A percentile compares a stretch with the other conserved stretches of the same genome.
phyloP scores from a whole-genome alignment of 2,797 vertebrate species.

The Pelodytes ibericus region DNA sequence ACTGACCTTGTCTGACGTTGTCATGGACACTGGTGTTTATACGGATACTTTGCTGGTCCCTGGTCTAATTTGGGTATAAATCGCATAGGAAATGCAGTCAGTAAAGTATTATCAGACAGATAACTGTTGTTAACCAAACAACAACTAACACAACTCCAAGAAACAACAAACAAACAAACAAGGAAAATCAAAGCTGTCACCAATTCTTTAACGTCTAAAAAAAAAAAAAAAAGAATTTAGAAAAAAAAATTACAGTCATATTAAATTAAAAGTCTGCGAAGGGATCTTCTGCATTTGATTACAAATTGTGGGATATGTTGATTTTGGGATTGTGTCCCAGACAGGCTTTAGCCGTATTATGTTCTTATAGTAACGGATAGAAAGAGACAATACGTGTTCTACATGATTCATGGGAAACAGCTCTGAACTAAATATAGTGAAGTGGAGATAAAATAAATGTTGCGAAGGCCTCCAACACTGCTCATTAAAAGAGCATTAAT shows the following conservation, averaged over 20 bases:
- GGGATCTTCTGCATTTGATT: slow-evolving; percentile 23
- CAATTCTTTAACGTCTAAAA: background rate
- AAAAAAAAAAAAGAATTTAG: too few relatives aligned
- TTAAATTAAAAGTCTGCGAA: background rate
- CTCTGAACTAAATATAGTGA: slow-evolving; percentile 12
- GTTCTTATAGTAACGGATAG: background rate
- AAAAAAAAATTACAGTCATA: background rate
- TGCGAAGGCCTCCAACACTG: too few relatives aligned
- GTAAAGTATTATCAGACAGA: too few relatives aligned
- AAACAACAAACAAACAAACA: background rate
- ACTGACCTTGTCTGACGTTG: too few relatives aligned
- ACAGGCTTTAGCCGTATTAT: slow-evolving; percentile 19
- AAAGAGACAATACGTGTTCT: slow-evolving; percentile 7
- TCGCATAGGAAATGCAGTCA: too few relatives aligned
- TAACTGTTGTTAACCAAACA: too few relatives aligned
- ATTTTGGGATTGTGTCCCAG: slow-evolving; percentile 24
- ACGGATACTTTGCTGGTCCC: too few relatives aligned
- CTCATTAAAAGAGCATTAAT: too few relatives aligned
- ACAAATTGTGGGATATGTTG: slow-evolving; percentile 16
- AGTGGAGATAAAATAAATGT: background rate
- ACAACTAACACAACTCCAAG: background rate
- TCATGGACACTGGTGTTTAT: too few relatives aligned
- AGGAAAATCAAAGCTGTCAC: background rate
- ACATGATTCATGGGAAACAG: slow-evolving; percentile 30
- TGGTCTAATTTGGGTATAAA: too few relatives aligned